Conservation (phyloP, 1,140 invertebrate genomes). For the Atopsyche davidsoni region DNA sequence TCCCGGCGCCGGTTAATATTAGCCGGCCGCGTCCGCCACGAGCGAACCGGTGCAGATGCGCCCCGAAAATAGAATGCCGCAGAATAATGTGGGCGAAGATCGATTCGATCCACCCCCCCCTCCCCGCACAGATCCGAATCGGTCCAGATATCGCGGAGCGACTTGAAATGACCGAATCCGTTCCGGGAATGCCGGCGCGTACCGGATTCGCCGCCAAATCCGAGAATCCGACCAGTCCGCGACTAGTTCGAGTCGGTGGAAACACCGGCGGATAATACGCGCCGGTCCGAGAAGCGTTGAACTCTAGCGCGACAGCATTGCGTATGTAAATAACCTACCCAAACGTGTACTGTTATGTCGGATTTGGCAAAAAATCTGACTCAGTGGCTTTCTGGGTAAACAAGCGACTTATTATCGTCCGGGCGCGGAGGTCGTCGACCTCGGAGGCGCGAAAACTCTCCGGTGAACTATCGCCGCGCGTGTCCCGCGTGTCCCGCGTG, state of each 20-base stretch:
- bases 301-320: no score
- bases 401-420: no score
- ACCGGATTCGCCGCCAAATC: background rate
- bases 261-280: background rate
- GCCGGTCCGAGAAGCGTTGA: background rate
- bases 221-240: no score
- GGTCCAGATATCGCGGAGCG: background rate
- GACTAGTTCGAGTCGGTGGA: no score
- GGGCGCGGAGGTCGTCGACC: no score
- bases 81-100: background rate
- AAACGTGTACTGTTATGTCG: no score
- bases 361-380: no score
- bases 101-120: background rate
- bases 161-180: background rate
- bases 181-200: background rate
- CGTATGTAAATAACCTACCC: no score
- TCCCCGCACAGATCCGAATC: background rate
- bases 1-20: slow-evolving; percentile 16
- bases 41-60: background rate
- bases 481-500: no score
- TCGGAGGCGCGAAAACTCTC: no score
- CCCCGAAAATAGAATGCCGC: background rate
- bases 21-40: background rate
- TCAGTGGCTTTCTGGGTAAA: no score
- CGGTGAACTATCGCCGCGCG: no score